Percentiles rank a stretch among this genome's conserved stretches.
Conservation (phyloP, 2,888 invertebrate species). For the Lasioglossum figueresi region DNA sequence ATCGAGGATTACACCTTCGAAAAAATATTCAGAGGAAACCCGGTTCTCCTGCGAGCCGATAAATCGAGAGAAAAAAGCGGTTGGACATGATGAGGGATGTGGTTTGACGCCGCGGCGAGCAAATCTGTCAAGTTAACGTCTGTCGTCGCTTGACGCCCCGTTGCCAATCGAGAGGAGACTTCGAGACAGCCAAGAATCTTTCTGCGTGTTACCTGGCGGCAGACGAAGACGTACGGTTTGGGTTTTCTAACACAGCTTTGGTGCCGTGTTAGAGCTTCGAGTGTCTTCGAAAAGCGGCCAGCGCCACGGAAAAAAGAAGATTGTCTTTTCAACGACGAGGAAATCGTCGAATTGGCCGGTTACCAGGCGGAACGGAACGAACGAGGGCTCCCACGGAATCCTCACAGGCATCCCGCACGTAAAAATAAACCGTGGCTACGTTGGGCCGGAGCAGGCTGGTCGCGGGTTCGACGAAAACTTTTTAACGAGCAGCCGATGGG, state of each 20-base stretch:
- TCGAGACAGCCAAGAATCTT: slow-evolving; percentile 36
- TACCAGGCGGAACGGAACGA: slow-evolving; percentile 53
- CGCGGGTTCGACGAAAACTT: slow-evolving; percentile 54
- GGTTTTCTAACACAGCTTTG: neutral
- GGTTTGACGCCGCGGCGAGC: slow-evolving; percentile 24
- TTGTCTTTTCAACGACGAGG: slow-evolving; percentile 50
- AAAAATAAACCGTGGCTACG: slow-evolving; percentile 61
- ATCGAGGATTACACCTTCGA: neutral
- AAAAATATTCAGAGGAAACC: neutral
- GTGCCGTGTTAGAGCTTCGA: slow-evolving; percentile 8
- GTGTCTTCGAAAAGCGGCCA: neutral
- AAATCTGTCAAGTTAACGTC: slow-evolving; percentile 35
- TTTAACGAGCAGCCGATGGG: slow-evolving; percentile 62
- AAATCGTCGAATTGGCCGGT: slow-evolving; percentile 63
- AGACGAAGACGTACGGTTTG: neutral
- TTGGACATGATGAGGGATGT: neutral
- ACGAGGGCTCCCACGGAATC: slow-evolving; percentile 58
- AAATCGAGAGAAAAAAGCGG: neutral
- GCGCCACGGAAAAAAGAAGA: slow-evolving; percentile 9
- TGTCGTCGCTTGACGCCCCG: slow-evolving; percentile 14
- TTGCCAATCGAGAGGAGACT: slow-evolving; percentile 18
- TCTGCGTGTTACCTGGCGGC: neutral
- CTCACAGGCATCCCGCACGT: slow-evolving; percentile 63
- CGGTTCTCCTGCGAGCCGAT: neutral
- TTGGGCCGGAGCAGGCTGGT: slow-evolving; percentile 26